Conservation (phyloP, 2,113 vertebrate genomes). For the Nycticebus coucang region DNA sequence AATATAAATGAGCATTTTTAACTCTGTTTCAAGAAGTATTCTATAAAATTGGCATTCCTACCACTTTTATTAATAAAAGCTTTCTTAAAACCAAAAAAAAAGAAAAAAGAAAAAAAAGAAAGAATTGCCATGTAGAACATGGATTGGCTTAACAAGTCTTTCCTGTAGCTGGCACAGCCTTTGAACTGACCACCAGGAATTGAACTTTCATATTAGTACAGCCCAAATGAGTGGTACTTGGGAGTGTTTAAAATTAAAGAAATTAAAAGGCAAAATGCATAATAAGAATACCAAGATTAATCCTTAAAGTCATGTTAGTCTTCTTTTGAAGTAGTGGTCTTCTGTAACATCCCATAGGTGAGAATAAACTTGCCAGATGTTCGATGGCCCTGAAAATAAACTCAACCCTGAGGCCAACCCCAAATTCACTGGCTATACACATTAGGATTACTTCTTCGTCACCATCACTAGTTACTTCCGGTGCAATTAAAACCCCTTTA, state of each 20-base stretch:
- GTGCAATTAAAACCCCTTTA: slow-evolving; percentile 53
- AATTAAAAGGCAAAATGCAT: slow-evolving; percentile 14
- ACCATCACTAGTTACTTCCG: background rate
- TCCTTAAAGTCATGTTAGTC: background rate
- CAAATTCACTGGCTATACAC: background rate
- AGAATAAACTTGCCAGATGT: background rate
- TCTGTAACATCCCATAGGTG: background rate
- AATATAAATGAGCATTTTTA: no score
- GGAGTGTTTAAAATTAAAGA: slow-evolving; percentile 39
- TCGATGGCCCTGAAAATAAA: slow-evolving; percentile 41
- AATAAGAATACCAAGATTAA: slow-evolving; percentile 13
- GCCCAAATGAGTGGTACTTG: background rate
- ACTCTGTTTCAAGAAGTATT: no score
- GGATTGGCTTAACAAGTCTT: background rate
- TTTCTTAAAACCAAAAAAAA: no score
- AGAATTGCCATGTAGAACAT: background rate
- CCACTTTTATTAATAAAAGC: no score
- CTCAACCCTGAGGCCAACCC: background rate
- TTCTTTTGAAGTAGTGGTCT: slow-evolving; percentile 14
- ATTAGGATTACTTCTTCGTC: background rate
- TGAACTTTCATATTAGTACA: slow-evolving; percentile 13
- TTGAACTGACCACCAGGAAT: background rate
- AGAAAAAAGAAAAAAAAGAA: no score
- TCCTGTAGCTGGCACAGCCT: background rate
- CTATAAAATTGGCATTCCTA: no score